Evolutionary conservation across 1,140 invertebrate species (phyloP), one percentile per base, ranked within the genome.

Genomic region (Brachionus sp.): DNA sequence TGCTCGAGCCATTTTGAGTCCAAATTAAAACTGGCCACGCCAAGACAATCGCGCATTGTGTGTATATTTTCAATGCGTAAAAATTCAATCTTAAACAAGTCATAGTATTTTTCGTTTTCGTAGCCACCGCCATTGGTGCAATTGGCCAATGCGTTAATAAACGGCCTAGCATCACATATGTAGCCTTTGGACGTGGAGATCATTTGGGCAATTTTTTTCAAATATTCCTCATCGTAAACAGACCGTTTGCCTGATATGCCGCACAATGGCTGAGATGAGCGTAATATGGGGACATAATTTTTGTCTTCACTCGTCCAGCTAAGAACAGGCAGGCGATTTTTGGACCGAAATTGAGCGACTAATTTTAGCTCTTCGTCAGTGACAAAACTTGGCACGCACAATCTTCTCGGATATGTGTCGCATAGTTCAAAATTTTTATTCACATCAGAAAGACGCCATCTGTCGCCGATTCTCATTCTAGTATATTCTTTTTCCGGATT

Each of bases 31-130:
- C 92, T 92, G 88, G 93, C 93, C 86, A 94, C 93, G 5, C 97
- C 86, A 19, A 98, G 89, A 83, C 93, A 92, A 86, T 92, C 93
- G 85, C 98, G 91, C 95, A 99, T 99, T 0, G 98, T 95, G 87
- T 99, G 98, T 86, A 99, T 99, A 88, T 99, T 99, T 89, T 99
- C 97, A 86, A 99, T 98, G 42, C 96, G 96, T 85, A 97, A 93
- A 89, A 99, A 99, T 86, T 98, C 94, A 88, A 99, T 98, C 90
- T 98, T 98, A 68, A 98, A 98, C 88, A 98, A 98, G 86, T 96
- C 95, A 89, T 99, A 99, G 87, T 97, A 97, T 66, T 94, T 95
- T 89, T 98, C 96, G 89, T 98, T 98, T 89, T 99, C 98, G 87
- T 98, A 99, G 1, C 98, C 98, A 90, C 98, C 99, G 78, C 98